phyloP scores from a whole-genome alignment of 2,113 vertebrate genomes.

The Megalops atlanticus region DNA sequence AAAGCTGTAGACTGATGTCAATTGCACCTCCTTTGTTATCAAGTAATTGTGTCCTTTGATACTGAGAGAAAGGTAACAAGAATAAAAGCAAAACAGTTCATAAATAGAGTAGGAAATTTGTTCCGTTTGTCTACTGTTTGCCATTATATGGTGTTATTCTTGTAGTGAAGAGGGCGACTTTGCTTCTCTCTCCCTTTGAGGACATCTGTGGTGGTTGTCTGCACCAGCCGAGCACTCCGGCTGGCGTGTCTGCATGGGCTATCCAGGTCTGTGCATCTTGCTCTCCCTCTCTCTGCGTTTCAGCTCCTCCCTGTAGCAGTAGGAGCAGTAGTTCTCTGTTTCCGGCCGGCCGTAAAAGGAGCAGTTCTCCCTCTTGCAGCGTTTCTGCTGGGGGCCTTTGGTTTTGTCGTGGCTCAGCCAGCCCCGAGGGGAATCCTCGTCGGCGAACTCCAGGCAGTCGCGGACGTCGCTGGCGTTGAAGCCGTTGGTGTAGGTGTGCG shows the following conservation, averaged over 20 bases:
- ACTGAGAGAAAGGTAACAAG: slow-evolving; percentile 60
- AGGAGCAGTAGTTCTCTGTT: slow-evolving; percentile 96
- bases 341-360: slow-evolving; percentile 95
- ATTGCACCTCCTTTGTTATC: slow-evolving; percentile 63
- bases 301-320: slow-evolving; percentile 96
- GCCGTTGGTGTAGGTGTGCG: slow-evolving; percentile 92
- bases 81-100: slow-evolving; percentile 61
- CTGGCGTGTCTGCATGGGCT: slow-evolving; percentile 40
- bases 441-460: slow-evolving; percentile 89
- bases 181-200: slow-evolving; percentile 15
- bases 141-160: slow-evolving; percentile 56
- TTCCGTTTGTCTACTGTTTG: slow-evolving; percentile 42
- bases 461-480: slow-evolving; percentile 80
- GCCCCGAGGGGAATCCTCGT: slow-evolving; percentile 79
- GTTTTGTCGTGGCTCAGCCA: slow-evolving; percentile 86
- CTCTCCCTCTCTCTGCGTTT: slow-evolving; percentile 85
- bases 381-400: slow-evolving; percentile 88
- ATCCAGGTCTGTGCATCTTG: slow-evolving; percentile 79
- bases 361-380: slow-evolving; percentile 94
- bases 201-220: slow-evolving; percentile 27
- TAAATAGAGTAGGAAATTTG: slow-evolving; percentile 59
- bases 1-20: slow-evolving; percentile 76
- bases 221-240: slow-evolving; percentile 2
- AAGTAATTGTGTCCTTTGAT: slow-evolving; percentile 56
- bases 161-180: slow-evolving; percentile 60